A percentile compares a stretch with the other conserved stretches of the same genome.
Evolutionary conservation across 2,113 vertebrate species (phyloP).

Genomic region (Ictidomys tridecemlineatus): DNA sequence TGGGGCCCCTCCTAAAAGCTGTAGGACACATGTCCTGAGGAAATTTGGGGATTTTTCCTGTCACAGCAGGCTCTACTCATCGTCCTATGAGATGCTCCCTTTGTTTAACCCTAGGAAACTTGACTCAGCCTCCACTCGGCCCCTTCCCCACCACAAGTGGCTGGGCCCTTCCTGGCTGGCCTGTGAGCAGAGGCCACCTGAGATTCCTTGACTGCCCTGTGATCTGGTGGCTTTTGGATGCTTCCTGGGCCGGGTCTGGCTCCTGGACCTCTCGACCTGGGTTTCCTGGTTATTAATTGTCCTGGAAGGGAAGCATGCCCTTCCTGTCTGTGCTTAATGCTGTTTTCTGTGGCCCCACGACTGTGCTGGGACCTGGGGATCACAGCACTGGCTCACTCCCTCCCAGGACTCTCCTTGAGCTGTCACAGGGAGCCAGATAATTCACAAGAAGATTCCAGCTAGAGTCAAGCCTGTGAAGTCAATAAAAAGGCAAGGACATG

Average conservation of each 20-base stretch:
- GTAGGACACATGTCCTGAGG: neutral
- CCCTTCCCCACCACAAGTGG: too few species aligned
- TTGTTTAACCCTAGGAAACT: neutral
- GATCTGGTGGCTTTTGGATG: neutral
- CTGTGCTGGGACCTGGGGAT: neutral
- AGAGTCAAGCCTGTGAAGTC: neutral
- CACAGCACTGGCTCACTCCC: neutral
- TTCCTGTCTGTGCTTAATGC: neutral
- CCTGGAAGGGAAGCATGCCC: neutral
- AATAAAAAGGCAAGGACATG: neutral
- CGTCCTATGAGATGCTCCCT: neutral
- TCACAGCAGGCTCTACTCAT: neutral
- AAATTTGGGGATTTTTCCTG: neutral
- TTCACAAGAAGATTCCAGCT: neutral
- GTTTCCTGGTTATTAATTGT: neutral
- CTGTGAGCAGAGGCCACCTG: too few species aligned
- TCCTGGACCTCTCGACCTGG: neutral
- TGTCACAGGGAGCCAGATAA: neutral
- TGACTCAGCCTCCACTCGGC: neutral
- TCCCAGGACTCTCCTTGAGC: too few species aligned
- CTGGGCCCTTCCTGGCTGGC: neutral
- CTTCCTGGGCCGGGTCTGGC: neutral
- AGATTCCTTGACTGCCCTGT: neutral
- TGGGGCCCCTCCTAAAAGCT: neutral
- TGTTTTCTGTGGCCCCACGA: neutral